These are phyloP conservation scores for Siniperca knerii DNA, from an alignment of 2,113 vertebrate species.

Conservation along the genomic window DNA sequence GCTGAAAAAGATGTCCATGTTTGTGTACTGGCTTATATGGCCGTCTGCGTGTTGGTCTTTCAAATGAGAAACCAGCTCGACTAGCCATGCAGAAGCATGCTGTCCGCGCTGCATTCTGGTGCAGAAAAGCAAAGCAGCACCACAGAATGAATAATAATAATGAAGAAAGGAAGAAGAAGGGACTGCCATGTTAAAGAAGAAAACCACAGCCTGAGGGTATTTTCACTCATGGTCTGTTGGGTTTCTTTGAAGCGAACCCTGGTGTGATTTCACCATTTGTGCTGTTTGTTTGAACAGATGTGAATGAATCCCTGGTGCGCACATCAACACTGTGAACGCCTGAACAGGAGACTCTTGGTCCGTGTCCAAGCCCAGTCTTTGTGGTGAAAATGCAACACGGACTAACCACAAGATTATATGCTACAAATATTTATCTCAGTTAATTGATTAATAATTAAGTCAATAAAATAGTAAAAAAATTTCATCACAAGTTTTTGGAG, in stretches of 20 bases:
- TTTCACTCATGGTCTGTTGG: slow-evolving; percentile 21
- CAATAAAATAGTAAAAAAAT: background rate
- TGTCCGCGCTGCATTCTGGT: slow-evolving; percentile 1
- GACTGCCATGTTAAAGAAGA: slow-evolving; percentile 23
- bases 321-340: background rate
- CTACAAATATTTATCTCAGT: no score
- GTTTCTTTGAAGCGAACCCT: slow-evolving; percentile 29
- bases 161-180: background rate
- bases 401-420: background rate
- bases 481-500: background rate
- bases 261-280: slow-evolving; percentile 41
- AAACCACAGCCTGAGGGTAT: slow-evolving; percentile 38
- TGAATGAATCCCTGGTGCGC: background rate
- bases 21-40: slow-evolving; percentile 18
- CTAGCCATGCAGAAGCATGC: slow-evolving; percentile 6
- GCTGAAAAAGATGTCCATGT: slow-evolving; percentile 17
- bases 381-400: background rate
- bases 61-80: slow-evolving; percentile 26
- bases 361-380: background rate
- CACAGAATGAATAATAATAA: background rate
- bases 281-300: slow-evolving; percentile 33
- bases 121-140: slow-evolving; percentile 37
- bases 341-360: background rate
- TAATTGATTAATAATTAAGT: background rate
- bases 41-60: slow-evolving; percentile 21